phyloP scores from a whole-genome alignment of 2,113 vertebrate species.

The Neoarius graeffei region DNA sequence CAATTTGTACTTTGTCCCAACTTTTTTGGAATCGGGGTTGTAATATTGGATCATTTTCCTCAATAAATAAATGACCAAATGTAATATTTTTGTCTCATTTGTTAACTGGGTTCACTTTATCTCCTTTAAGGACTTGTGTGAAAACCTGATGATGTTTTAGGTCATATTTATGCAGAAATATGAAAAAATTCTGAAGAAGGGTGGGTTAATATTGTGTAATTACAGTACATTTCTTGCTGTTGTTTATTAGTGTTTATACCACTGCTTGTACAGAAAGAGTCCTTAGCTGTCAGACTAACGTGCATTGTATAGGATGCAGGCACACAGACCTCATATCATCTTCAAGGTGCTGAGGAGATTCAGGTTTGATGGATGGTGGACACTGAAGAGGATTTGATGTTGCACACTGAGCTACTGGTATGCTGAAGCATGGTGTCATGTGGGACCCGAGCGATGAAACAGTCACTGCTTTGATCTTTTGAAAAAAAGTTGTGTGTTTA shows the following conservation, averaged over 20 bases:
- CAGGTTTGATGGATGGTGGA: slow-evolving; percentile 37
- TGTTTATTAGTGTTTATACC: neutral
- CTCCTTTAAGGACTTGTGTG: too few relatives aligned
- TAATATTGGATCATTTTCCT: too few relatives aligned
- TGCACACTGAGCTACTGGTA: slow-evolving; percentile 10
- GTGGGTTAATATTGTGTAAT: neutral
- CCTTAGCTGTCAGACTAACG: neutral
- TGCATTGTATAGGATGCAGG: neutral
- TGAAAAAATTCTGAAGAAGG: neutral
- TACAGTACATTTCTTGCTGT: neutral
- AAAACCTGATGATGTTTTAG: too few relatives aligned
- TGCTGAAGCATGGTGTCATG: slow-evolving; percentile 37
- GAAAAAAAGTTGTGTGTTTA: neutral
- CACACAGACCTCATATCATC: neutral
- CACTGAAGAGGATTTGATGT: slow-evolving; percentile 20
- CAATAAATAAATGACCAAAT: too few relatives aligned
- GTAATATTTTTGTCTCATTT: too few relatives aligned
- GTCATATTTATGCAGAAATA: too few relatives aligned
- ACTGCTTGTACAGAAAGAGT: neutral
- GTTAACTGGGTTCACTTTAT: too few relatives aligned
- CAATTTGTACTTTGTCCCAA: too few relatives aligned
- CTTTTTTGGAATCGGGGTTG: too few relatives aligned
- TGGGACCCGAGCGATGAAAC: neutral
- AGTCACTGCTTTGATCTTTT: neutral
- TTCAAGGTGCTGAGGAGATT: slow-evolving; percentile 22